Evolutionary conservation across 2,888 invertebrate species (phyloP).

Genomic region (Pecten maximus): DNA sequence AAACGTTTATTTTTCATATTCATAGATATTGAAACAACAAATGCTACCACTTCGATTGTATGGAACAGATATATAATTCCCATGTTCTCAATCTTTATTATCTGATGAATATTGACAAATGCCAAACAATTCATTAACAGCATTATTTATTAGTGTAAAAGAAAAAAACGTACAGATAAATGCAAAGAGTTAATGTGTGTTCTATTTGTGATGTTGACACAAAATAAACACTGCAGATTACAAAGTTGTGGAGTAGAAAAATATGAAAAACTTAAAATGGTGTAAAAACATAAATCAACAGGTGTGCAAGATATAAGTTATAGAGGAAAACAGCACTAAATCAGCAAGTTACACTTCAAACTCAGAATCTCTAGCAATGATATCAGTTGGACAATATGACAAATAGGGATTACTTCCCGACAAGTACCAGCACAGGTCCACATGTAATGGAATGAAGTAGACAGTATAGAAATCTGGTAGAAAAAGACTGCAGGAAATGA

Average conservation of each 20-base stretch:
- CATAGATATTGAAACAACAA: neutral
- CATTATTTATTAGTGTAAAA: neutral
- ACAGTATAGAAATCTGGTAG: neutral
- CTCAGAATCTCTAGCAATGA: neutral
- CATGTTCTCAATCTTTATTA: neutral
- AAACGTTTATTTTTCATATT: neutral
- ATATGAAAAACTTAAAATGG: neutral
- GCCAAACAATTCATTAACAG: neutral
- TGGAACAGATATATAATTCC: neutral
- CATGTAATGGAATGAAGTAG: neutral
- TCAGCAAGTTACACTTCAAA: neutral
- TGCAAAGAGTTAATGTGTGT: neutral
- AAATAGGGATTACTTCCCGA: neutral
- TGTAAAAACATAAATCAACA: neutral
- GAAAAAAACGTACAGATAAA: neutral
- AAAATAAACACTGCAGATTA: neutral
- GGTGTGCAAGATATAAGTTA: neutral
- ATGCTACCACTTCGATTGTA: neutral
- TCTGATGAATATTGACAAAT: neutral
- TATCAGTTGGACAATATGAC: neutral
- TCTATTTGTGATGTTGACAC: neutral
- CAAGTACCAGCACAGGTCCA: neutral
- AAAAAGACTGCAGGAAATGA: neutral
- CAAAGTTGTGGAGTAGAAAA: slow-evolving; percentile 5
- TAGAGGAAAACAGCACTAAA: neutral